Evolutionary conservation across 2,888 invertebrate genomes (phyloP).

Genomic region (Hydroisotoma schaefferi): DNA sequence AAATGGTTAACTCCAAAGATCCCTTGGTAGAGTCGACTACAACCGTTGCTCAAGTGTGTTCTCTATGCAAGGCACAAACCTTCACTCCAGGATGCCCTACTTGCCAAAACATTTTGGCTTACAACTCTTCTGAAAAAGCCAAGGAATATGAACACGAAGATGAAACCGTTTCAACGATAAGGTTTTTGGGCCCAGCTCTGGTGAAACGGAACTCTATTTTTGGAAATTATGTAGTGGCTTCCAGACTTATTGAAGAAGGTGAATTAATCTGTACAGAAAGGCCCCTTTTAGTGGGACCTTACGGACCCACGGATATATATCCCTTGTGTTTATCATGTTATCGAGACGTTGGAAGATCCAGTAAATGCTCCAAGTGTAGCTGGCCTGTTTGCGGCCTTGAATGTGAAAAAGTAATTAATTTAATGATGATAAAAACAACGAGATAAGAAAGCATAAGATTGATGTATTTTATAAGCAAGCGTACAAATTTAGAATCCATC

Average conservation of each 20-base stretch:
- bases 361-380: conserved; percentile 31
- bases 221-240: conserved; percentile 38
- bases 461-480: background rate
- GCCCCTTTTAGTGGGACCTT: conserved; percentile 23
- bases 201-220: conserved; percentile 25
- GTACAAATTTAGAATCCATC: too few species aligned
- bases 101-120: background rate
- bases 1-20: background rate
- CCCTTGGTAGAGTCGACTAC: background rate
- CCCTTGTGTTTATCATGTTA: conserved; percentile 31
- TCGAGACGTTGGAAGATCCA: conserved; percentile 25
- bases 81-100: background rate
- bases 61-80: background rate
- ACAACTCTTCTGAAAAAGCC: background rate
- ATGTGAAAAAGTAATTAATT: conserved; percentile 27
- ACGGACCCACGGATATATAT: conserved; percentile 24
- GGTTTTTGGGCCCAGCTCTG: conserved; percentile 31
- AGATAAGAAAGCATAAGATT: background rate
- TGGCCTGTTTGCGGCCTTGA: conserved; percentile 27
- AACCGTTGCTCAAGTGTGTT: background rate
- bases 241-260: conserved; percentile 24
- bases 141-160: background rate
- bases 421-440: background rate
- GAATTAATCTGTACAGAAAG: conserved; percentile 31
- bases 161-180: background rate